Evolutionary conservation across 1,140 invertebrate genomes (phyloP), one percentile per base, ranked within the genome.

Genomic region (Proctacanthus coquilletti): DNA sequence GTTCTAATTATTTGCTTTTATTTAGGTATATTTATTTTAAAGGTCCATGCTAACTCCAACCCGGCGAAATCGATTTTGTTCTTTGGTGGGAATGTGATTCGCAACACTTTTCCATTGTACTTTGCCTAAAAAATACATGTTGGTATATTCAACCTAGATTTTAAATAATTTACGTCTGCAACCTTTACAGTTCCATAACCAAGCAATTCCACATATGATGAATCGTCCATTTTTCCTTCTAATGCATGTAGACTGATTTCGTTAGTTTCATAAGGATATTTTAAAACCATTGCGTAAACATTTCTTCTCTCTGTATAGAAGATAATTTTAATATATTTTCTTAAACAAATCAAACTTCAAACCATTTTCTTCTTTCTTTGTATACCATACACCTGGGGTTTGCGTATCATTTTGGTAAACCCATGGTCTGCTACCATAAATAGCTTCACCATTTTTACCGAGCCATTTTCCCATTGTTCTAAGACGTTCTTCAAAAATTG

Each of bases 401-500:
- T 70, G n/a, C 0, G 80, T 80, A 52, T 95, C 89, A 52, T 93
- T 92, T 60, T 91, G 89, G 46, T 68, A 60, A 21, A 55, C 64
- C 79, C 82, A 91, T 0, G 87, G 83, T 20, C 61, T 69, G 0
- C 74, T 77, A n/a, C 63, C 64, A 51, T 91, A 97, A 49, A 97
- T 87, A 1, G 84, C 85, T 56, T 92, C 82, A 3, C 86, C 88
- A 54, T 95, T 95, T 2, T 81, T 59, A 8, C 65, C 48, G 5
- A 97, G 57, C 87, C 89, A 58, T 31, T 64, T 53, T 40, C 82
- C 82, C 39, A 84, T 67, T 27, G 70, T 62, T 14, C 68, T 53
- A 0, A 97, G 64, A 41, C 91, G 66, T 51, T 96, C 87, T 66
- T 95, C 77, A 60, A 84, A 94, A 49, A 97, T 86, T 8, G 87